Evolutionary conservation across 2,113 vertebrate species (phyloP).

Genomic region (Eptesicus fuscus): DNA sequence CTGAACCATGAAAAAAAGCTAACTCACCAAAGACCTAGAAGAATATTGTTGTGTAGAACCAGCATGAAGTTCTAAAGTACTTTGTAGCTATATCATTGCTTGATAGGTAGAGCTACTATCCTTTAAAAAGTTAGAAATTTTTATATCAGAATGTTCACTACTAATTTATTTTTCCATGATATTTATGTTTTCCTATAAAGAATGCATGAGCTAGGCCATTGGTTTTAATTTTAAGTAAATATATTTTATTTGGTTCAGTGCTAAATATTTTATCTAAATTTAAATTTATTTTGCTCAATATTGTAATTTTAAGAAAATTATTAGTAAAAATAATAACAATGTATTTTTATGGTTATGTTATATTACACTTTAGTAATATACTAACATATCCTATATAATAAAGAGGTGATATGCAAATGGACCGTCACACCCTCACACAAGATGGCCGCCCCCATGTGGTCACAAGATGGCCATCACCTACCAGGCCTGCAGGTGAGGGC

Average conservation of each 20-base stretch:
- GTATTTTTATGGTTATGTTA: neutral
- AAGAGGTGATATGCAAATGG: too few species aligned
- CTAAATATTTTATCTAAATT: neutral
- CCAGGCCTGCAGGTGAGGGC: too few species aligned
- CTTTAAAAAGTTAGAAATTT: neutral
- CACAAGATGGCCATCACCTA: too few species aligned
- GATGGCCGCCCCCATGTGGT: too few species aligned
- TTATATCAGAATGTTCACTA: neutral
- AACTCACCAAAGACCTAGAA: neutral
- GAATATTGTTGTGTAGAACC: neutral
- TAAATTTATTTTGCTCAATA: neutral
- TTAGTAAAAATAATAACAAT: neutral
- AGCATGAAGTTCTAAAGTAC: neutral
- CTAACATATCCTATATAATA: neutral
- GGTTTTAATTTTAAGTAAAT: neutral
- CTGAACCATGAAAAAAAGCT: neutral
- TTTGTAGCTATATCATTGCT: neutral
- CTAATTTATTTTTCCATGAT: neutral
- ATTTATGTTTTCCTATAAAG: neutral
- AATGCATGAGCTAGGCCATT: neutral
- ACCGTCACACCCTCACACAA: too few species aligned
- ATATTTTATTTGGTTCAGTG: neutral
- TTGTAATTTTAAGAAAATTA: neutral
- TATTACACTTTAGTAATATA: neutral
- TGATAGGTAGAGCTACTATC: neutral